Evolutionary conservation across 2,797 vertebrate genomes (phyloP), one percentile per base, ranked within the genome.

Genomic region (Xenentodon cancila): DNA sequence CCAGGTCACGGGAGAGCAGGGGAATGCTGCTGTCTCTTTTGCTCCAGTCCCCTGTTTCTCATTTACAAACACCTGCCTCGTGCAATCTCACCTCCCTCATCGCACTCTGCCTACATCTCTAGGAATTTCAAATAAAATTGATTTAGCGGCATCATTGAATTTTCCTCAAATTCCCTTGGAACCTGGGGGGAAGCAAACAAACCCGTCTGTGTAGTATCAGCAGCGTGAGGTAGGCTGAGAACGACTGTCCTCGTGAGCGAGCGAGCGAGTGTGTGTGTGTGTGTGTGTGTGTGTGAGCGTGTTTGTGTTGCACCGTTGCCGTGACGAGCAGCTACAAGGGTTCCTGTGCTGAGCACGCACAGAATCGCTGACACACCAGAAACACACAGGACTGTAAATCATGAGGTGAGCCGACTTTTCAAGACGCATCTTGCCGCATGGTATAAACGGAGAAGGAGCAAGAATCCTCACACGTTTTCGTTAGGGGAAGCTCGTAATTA

Each of bases 1-100:
- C 75, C 67, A 88, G 92, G 93, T 95, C 96, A 95, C 95, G 91
- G 85, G 96, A 98, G 96, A 96, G 94, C 91, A 66, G 71, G 73
- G 64, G 82, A 77, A 85, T 43, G 67, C 81, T 62, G 81, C 82
- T 58, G 65, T 61, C 83, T 80, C 75, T 72, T 81, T 84, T 87
- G 85, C 92, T 92, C 88, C 91, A 56, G 77, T 90, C 87, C 92
- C 92, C 89, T 81, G 84, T 92, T 95, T 94, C 95, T 95, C 95
- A 95, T 96, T 96, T 95, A 88, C 88, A 89, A 94, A 93, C 93
- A 93, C 73, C 88, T 92, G 94, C 90, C 91, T 92, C 93, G 90
- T 87, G 92, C 87, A 89, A 91, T 92, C 91, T 86, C 81, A 77
- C 79, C 78, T 74, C 74, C 65, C 81, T 72, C 68, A 11, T 73